Evolutionary conservation across 2,113 vertebrate species (phyloP).

Genomic region (Alces alces): DNA sequence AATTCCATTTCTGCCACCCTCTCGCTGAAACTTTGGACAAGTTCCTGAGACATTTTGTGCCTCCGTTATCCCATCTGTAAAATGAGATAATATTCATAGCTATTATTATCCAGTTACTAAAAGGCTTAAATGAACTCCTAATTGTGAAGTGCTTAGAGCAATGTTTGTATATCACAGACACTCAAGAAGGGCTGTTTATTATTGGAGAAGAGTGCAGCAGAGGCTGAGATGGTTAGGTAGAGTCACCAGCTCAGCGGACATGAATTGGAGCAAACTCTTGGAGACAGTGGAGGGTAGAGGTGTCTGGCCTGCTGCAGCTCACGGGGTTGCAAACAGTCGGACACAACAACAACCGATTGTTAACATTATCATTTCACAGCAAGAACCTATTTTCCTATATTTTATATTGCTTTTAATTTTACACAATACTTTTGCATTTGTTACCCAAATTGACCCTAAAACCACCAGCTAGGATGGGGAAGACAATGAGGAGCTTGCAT

Average conservation of each 20-base stretch:
- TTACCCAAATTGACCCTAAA: neutral
- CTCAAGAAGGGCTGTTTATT: neutral
- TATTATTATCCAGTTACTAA: neutral
- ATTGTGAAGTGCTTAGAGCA: neutral
- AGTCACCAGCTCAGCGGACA: neutral
- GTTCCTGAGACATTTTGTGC: neutral
- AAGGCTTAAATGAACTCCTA: neutral
- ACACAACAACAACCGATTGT: neutral
- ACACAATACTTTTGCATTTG: neutral
- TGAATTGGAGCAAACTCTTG: neutral
- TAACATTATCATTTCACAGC: neutral
- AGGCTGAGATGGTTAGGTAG: neutral
- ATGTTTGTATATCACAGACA: fast-evolving
- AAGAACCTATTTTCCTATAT: no score
- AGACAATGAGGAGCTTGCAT: neutral
- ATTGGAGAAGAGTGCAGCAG: neutral
- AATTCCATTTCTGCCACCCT: neutral
- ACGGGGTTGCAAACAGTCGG: neutral
- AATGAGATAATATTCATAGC: neutral
- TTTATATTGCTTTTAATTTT: neutral
- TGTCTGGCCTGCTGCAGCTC: neutral
- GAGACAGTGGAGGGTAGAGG: neutral
- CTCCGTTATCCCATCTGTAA: neutral
- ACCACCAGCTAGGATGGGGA: neutral
- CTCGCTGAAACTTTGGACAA: neutral